Evolutionary conservation across 2,113 vertebrate genomes (phyloP), one percentile per base, ranked within the genome.

Genomic region (Hyperoodon ampullatus): DNA sequence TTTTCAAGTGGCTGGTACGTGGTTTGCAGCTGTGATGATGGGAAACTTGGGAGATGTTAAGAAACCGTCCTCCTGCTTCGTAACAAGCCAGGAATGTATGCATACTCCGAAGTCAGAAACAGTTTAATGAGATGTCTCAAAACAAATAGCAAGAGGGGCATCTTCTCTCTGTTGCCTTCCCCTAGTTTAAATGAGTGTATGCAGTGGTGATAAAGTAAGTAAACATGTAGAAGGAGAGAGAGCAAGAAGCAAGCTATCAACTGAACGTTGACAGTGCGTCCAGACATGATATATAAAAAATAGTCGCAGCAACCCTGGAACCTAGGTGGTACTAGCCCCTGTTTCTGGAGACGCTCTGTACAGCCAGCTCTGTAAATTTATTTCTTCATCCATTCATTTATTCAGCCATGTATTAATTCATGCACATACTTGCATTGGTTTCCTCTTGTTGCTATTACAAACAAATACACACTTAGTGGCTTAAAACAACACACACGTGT

Each of bases 191-290:
- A 35, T 33, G 72, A 35, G 11, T 4, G 30, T 61, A 7, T 9
- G 50, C 23, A 58, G 16, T 6, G 16, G n/a, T 5, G n/a, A 30
- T 33, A 3, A 58, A 19, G 14, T 12, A 14, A 30, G 13, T 10
- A 1, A 1, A 6, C 8, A 0, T 2, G 13, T 28, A 14, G 7
- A 19, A 10, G 23, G 6, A 60, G 39, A 60, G 39, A 30, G 1
- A 13, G 18, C 1, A 8, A 15, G 35, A 33, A 9, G 3, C 1
- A 4, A 9, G 8, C 15, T 1, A 19, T 9, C 47, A 2, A 1
- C 0, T 2, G 55, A 28, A 42, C 35, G 3, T 2, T 18, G 2
- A 8, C 2, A 0, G 10, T 0, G 3, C 9, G 8, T 50, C 5
- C 5, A 33, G 58, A 19, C 5, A 2, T 1, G 3, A 5, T 7